Evolutionary conservation across 2,888 invertebrate species (phyloP), one percentile per base, ranked within the genome.

Genomic region (Labia minor): DNA sequence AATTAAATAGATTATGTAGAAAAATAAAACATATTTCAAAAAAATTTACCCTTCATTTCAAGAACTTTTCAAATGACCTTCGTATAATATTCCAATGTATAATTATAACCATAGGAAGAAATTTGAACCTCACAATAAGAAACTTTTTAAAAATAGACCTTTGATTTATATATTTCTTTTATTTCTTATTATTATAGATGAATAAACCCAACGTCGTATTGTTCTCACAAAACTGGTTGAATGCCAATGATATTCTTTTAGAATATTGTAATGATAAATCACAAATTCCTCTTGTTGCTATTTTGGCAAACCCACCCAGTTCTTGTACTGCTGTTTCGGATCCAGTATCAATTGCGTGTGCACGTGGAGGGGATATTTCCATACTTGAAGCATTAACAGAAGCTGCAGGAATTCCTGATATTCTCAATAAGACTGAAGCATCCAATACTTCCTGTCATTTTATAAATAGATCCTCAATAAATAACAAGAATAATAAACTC

Each of bases 301-400:
- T 87, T 1, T 80, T 86, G 71, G 91, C 89, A 0, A 87, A 88
- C 0, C 91, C 92, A 0, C 89, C 90, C 0, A 90, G 89, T 74
- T 90, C 90, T 0, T 90, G 89, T 74, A 89, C 89, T 0, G 89
- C 89, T 0, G 86, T 91, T 20, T 82, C 82, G 0, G 90, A 91
- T 75, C 72, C 66, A 26, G 76, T 79, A 4, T 77, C 78, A 87
- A n/a, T 89, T 87, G 72, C 87, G 86, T 72, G 67, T 72, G 73
- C 68, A 88, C 81, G 90, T 33, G 90, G 89, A 0, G 91, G 91
- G 0, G 90, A 91, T 75, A 78, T 88, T 6, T 81, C 84, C 10
- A 86, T 91, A 82, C 78, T 92, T 65, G 88, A 90, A 80, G 84
- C 85, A 16, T 72, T 80, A 33, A 76, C 77, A 0, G 49, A 49